Percentiles rank a stretch among this genome's conserved stretches.
Conservation (phyloP, 2,888 invertebrate species). For the Acleris laterana region DNA sequence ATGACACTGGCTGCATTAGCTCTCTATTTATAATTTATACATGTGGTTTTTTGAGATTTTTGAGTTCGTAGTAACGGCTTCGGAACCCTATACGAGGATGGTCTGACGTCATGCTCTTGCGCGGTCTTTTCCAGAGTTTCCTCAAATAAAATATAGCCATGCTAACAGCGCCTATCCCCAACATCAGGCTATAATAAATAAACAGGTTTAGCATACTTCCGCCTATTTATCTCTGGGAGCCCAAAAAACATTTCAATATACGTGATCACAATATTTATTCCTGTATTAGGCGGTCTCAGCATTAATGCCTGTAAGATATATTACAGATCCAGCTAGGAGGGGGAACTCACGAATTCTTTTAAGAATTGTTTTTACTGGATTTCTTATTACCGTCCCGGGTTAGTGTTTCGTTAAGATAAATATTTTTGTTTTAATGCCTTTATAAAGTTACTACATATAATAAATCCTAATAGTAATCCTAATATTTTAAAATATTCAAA, state of each 20-base stretch:
- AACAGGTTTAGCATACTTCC: slow-evolving; percentile 28
- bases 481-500: too few relatives aligned
- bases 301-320: slow-evolving; percentile 47
- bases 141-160: not conserved
- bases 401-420: slow-evolving; percentile 29
- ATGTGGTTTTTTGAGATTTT: too few relatives aligned
- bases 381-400: slow-evolving; percentile 15
- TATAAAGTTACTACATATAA: too few relatives aligned
- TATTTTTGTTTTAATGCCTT: not conserved
- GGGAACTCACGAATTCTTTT: slow-evolving; percentile 46
- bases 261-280: slow-evolving; percentile 42
- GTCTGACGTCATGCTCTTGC: not conserved
- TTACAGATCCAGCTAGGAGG: slow-evolving; percentile 41
- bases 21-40: too few relatives aligned
- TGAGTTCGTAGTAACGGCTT: too few relatives aligned
- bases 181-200: slow-evolving; percentile 11
- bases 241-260: slow-evolving; percentile 36
- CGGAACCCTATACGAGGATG: too few relatives aligned
- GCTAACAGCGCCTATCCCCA: not conserved
- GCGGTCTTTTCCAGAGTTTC: not conserved
- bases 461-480: too few relatives aligned
- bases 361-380: slow-evolving; percentile 1
- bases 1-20: too few relatives aligned
- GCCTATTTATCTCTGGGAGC: slow-evolving; percentile 22
- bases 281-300: slow-evolving; percentile 30